Conservation (phyloP, 2,888 invertebrate genomes). For the Harpalus rubripes region DNA sequence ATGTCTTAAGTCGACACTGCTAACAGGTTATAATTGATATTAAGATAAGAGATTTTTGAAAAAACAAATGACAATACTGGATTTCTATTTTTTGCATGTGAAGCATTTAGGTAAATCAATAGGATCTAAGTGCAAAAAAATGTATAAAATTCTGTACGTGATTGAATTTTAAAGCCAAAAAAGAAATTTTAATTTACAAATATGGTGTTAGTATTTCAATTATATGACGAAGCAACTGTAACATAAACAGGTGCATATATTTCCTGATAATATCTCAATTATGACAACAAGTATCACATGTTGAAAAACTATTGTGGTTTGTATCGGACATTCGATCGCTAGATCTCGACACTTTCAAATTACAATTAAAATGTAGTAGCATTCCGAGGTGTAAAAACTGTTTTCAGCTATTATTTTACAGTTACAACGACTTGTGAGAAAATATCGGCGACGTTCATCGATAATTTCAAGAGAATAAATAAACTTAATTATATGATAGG, state of each 20-base stretch:
- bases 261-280: conserved; percentile 43
- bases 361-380: conserved; percentile 43
- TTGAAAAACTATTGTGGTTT: conserved; percentile 40
- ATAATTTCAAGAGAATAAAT: conserved; percentile 23
- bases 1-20: no score
- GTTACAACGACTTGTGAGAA: conserved; percentile 26
- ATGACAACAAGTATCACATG: conserved; percentile 36
- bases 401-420: conserved; percentile 38
- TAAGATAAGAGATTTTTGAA: no score
- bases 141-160: no score
- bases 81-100: no score
- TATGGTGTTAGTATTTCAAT: conserved; percentile 20
- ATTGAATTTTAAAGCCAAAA: no score
- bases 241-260: conserved; percentile 26
- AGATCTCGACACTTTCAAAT: conserved; percentile 35
- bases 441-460: conserved; percentile 22
- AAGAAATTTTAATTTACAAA: no score
- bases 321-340: conserved; percentile 16
- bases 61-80: no score
- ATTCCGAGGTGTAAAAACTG: conserved; percentile 38
- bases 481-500: conserved; percentile 29
- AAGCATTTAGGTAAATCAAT: no score
- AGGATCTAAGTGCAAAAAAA: no score
- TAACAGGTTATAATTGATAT: no score
- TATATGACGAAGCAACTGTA: conserved; percentile 43